Evolutionary conservation across 2,888 invertebrate genomes (phyloP).

Genomic region (Agrotis clavis): DNA sequence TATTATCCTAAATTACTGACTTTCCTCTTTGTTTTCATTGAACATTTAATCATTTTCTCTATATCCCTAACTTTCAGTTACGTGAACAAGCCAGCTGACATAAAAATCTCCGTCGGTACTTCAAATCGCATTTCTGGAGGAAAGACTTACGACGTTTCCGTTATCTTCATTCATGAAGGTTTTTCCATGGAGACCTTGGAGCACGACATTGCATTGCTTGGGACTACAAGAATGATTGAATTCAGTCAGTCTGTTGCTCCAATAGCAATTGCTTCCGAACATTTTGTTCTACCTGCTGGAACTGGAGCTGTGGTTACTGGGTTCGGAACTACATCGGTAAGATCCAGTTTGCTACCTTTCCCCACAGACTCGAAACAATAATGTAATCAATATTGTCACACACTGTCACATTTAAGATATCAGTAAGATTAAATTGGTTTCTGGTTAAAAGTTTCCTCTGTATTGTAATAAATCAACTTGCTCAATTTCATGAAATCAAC

Average conservation of each 20-base stretch:
- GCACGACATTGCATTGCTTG: constrained; percentile 83
- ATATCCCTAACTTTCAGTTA: constrained; percentile 71
- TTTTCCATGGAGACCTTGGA: constrained; percentile 77
- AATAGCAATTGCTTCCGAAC: constrained; percentile 73
- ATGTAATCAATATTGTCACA: not conserved
- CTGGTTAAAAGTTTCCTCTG: not conserved
- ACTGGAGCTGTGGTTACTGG: constrained; percentile 84
- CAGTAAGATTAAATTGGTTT: not conserved
- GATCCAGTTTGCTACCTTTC: constrained; percentile 42
- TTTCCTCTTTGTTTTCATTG: not conserved
- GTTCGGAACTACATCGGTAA: constrained; percentile 81
- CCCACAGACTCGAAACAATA: not conserved
- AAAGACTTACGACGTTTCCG: constrained; percentile 73
- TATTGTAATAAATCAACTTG: no score
- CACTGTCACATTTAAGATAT: not conserved
- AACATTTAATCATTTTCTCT: not conserved
- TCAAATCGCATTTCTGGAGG: constrained; percentile 79
- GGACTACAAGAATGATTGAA: constrained; percentile 72
- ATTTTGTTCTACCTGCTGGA: constrained; percentile 73
- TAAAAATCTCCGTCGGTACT: constrained; percentile 81
- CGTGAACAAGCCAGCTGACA: constrained; percentile 66
- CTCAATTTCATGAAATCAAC: not conserved
- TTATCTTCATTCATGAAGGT: constrained; percentile 74
- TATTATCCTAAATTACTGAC: not conserved
- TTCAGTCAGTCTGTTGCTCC: constrained; percentile 74